Evolutionary conservation across 2,888 invertebrate genomes (phyloP), one percentile per base, ranked within the genome.

Genomic region (Branchipolynoe longqiensis): DNA sequence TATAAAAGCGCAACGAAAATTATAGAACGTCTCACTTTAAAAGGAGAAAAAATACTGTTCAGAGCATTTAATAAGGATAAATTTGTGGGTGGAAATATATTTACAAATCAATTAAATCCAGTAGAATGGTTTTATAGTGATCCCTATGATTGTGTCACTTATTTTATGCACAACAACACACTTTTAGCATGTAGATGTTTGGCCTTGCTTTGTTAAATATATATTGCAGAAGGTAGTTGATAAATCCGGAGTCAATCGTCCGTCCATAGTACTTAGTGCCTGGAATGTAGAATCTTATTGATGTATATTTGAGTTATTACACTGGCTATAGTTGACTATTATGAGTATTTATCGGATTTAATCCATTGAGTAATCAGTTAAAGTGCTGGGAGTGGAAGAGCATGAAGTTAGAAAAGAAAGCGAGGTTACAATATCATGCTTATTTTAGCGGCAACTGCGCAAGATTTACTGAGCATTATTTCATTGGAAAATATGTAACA

Each of bases 231-330:
- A 69, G 33, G 22, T 69, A 6, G 6, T 69, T 36, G 1, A 38
- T 38, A 69, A 8, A 69, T 36, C 33, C 1, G 38, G 22, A 62
- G 28, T 69, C 69, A 38, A 33, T 38, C 69, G 3, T 69, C 69
- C 69, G 69, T 69, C 69, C 69, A 69, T 38, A n/a, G 33, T 69
- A 69, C 69, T 69, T 69, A 69, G 36, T 69, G 69, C 69, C 69
- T 69, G 38, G 38, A 62, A 1, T 62, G 33, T 33, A 36, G 38
- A 33, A 38, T 58, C n/a, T 4, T 69, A 22, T 33, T n/a, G 69
- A 69, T 69, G 36, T 69, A 36, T 38, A 69, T 69, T 8, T 69
- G 33, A 69, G 69, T 33, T 38, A 38, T 69, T 38, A 12, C n/a
- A n/a, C n/a, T n/a, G 69, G 69, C 69, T 69, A 22, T 69, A 69